Base-by-base conservation (phyloP, 2,888 invertebrate genomes). In the Microctonus hyperodae region DNA sequence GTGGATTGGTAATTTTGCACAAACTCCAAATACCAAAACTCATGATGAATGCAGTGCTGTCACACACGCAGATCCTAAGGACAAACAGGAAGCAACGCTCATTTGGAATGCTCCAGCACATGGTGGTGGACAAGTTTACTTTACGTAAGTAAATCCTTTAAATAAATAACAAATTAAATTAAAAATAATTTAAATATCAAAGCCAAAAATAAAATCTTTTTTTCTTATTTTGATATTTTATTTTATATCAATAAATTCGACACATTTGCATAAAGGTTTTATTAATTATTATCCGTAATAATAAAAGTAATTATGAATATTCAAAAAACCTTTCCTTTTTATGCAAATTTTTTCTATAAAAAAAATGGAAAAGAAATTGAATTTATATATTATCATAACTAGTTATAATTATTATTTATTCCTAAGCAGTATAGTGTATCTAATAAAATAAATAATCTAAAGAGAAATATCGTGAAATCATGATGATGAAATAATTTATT, bases 21-120 rank as follows among this genome's bases (percentile, higher is more conserved):
- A 89, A 72, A 89, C 91, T 0, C 89, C 90, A 0, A 92, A 93
- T 79, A 92, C 92, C 2, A 93, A 91, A 73, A 86, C 89, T 3
- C 91, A 92, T 77, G 90, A 92, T 0, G 93, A 93, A 82, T 94
- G 93, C 80, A 89, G 92, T 56, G 90, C 92, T 59, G 89, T 93
- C 75, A 94, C 93, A 3, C 93, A 93, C 79, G 91, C 90, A 0
- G 92, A 93, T 82, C 91, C 92, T 7, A 87, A 89, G 65, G 90
- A 90, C 74, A 93, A 94, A 82, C 85, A 89, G 69, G 87, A 90
- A 62, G 92, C 92, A 0, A 90, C 89, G 23, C 85, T 94, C 20
- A 84, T 91, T 50, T 94, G 93, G 93, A 88, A 88, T 76, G 92
- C 93, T 1, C 93, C 93, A 0, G 83, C 86, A 2, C 86, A 91